Evolutionary conservation across 1,140 invertebrate species (phyloP).

Genomic region (Copidosoma floridanum): DNA sequence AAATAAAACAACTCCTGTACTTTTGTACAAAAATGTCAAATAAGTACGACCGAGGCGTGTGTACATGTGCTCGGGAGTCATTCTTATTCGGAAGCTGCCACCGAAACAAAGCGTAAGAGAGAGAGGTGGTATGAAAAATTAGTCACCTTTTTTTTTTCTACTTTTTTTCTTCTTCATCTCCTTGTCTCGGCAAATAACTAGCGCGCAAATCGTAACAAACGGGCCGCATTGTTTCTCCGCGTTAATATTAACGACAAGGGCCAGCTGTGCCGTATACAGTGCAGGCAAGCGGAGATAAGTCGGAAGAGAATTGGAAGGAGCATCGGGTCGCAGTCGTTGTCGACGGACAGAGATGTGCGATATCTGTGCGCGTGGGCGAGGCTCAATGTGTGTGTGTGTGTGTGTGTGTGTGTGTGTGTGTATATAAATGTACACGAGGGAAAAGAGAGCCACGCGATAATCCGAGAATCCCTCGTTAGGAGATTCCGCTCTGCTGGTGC

Average conservation of each 20-base stretch:
- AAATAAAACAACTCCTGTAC: conserved; percentile 22
- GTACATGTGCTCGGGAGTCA: conserved; percentile 21
- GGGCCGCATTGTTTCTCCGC: conserved; percentile 39
- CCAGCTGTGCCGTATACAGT: conserved; percentile 32
- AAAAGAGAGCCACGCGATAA: conserved; percentile 50
- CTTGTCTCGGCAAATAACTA: conserved; percentile 13
- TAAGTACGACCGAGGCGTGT: no score
- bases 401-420: no score
- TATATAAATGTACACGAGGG: conserved; percentile 48
- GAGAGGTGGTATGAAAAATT: conserved; percentile 50
- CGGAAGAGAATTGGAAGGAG: no score
- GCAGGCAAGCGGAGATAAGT: conserved; percentile 8
- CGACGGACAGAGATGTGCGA: conserved; percentile 1
- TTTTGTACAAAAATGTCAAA: no score
- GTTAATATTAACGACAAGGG: conserved; percentile 49
- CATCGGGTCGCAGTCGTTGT: no score
- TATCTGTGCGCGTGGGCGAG: no score
- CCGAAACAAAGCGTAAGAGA: conserved; percentile 35
- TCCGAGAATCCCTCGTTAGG: conserved; percentile 38
- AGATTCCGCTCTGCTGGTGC: background rate
- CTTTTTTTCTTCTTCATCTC: background rate
- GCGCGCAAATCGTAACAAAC: conserved; percentile 44
- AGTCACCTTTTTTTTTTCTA: conserved; percentile 29
- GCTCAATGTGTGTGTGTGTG: no score
- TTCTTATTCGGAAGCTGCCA: conserved; percentile 31